Conservation (phyloP, 2,113 vertebrate species). For the Sula dactylatra region DNA sequence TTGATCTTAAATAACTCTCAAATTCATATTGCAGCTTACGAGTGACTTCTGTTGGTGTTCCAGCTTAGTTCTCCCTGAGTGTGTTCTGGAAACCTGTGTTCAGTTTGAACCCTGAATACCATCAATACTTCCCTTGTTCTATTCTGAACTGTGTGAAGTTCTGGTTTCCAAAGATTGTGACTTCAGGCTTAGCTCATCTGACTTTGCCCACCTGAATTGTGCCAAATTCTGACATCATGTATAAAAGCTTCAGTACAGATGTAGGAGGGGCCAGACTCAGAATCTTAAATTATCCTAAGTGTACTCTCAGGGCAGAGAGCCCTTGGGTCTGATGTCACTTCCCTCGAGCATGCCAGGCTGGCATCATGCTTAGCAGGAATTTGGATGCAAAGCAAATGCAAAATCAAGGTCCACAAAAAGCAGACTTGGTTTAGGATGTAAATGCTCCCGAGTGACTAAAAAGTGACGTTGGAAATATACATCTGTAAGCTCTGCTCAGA, state of each 20-base stretch:
- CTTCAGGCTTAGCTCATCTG: neutral
- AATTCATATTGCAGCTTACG: neutral
- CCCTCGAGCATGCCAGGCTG: neutral
- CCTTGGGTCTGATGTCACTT: neutral
- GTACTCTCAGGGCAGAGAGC: neutral
- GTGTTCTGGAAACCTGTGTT: neutral
- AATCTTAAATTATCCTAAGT: neutral
- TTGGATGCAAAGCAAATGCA: neutral
- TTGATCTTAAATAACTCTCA: neutral
- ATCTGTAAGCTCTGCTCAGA: neutral
- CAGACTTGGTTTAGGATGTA: neutral
- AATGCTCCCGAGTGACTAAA: neutral
- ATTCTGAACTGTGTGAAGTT: neutral
- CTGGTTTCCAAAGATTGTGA: neutral
- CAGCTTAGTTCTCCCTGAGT: neutral
- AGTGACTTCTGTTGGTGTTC: neutral
- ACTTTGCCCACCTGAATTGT: neutral
- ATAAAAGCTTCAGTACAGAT: neutral
- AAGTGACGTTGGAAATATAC: neutral
- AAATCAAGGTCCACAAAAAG: neutral
- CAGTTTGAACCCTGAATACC: neutral
- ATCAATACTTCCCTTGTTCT: neutral
- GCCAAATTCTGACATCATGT: conserved; percentile 35
- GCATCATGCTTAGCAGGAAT: neutral
- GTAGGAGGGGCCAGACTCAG: neutral